Evolutionary conservation across 2,888 invertebrate genomes (phyloP).

Genomic region (Chrysotoxum bicinctum): DNA sequence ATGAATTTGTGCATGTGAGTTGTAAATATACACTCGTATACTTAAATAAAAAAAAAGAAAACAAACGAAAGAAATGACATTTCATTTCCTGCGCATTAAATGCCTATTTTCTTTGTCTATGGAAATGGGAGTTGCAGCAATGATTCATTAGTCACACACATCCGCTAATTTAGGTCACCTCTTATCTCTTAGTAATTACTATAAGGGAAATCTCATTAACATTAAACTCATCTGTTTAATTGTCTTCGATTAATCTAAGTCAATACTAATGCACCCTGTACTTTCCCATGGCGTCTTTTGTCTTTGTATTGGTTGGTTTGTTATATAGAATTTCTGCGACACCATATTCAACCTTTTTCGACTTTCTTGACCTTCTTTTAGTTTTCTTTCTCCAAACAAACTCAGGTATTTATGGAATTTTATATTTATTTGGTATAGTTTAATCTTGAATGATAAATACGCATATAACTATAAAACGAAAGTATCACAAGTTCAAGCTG

Average conservation of each 20-base stretch:
- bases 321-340: conserved; percentile 1
- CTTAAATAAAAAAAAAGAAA: background rate
- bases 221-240: conserved; percentile 21
- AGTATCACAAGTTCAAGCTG: background rate
- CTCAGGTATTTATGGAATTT: conserved; percentile 16
- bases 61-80: conserved; percentile 36
- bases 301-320: background rate
- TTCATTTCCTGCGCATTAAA: conserved; percentile 60
- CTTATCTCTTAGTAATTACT: conserved; percentile 47
- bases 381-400: background rate
- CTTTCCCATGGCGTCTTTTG: background rate
- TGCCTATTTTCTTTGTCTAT: conserved; percentile 7
- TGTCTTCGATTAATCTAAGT: conserved; percentile 55
- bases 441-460: background rate
- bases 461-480: background rate
- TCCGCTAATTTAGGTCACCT: conserved; percentile 53
- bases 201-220: conserved; percentile 55
- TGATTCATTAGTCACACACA: conserved; percentile 53
- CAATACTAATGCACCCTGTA: background rate
- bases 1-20: background rate
- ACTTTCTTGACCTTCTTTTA: conserved; percentile 27
- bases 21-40: conserved; percentile 15
- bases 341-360: conserved; percentile 12
- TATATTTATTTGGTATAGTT: background rate
- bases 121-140: conserved; percentile 9